phyloP scores from a whole-genome alignment of 2,888 invertebrate species.

The Rapana venosa region DNA sequence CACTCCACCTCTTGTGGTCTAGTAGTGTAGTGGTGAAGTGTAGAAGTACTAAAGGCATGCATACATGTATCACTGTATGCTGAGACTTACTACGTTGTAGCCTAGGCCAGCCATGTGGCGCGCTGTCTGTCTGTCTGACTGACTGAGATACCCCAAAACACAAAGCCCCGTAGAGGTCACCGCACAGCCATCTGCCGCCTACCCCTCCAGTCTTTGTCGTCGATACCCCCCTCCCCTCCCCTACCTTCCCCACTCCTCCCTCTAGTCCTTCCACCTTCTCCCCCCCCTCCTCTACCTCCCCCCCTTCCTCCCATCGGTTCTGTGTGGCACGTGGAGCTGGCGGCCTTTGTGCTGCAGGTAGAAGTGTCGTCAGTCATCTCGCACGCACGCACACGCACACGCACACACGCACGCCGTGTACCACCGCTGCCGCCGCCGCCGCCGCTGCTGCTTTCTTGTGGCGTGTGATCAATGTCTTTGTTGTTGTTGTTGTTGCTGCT shows the following conservation, averaged over 20 bases:
- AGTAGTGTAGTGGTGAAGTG: too few relatives aligned
- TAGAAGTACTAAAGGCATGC: too few relatives aligned
- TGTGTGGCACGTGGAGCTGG: neutral
- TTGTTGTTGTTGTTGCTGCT: too few relatives aligned
- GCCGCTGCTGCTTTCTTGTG: slow-evolving; percentile 5
- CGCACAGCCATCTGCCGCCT: neutral
- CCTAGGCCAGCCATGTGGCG: too few relatives aligned
- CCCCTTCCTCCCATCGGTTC: neutral
- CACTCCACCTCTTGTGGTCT: too few relatives aligned
- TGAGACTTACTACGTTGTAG: too few relatives aligned
- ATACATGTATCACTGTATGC: too few relatives aligned
- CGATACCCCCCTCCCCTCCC: neutral
- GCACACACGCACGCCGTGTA: neutral
- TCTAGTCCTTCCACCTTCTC: neutral
- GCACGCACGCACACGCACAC: neutral
- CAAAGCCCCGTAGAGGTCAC: neutral
- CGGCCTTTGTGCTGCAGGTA: neutral
- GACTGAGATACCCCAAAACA: slow-evolving; percentile 1
- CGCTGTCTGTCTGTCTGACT: too few relatives aligned
- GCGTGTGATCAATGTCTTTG: slow-evolving; percentile 14
- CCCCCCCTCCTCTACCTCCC: neutral
- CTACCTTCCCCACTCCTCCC: neutral
- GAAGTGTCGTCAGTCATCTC: neutral
- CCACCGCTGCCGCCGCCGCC: neutral
- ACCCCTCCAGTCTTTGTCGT: neutral